Evolutionary conservation across 2,797 vertebrate species (phyloP), one percentile per base, ranked within the genome.

Genomic region (Myioborus melanocephalus): DNA sequence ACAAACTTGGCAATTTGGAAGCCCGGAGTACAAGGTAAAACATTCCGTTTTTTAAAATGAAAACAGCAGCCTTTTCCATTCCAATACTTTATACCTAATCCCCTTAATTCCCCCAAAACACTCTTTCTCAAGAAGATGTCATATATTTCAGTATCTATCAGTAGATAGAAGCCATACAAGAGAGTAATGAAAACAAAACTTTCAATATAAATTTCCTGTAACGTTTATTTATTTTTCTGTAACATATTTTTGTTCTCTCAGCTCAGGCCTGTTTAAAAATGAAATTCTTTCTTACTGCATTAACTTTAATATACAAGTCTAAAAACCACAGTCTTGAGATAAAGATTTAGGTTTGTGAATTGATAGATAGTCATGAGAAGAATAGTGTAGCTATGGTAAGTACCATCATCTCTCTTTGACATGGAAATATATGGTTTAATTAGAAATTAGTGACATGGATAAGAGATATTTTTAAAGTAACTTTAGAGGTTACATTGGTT

Each of bases 11-110:
- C 95, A 97, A 47, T 96, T 97, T 94, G 93, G 71, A 98, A 90
- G 77, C 86, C 89, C 39, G 63, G 81, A 97, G 92, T 97, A 96
- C 87, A 97, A 97, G 94, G 95, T 94, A 95, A 97, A 98, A 90
- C 88, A 90, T 89, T 71, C 65, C 7, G 19, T 3, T 89, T 90
- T 97, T 96, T 97, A 82, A 71, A 79, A 64, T 72, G 89, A 89
- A 96, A 97, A 96, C 77, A 94, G 23, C 57, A 95, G 44, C 52
- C 75, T 93, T 97, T 96, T 84, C 70, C 71, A 53, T 87, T 95
- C 68, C 65, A 79, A 55, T 87, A 82, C 60, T 66, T 78, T 35
- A 46, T 75, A 64, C 32, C 23, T 44, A n/a, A 24, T 17, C 35
- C 37, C n/a, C 12, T 22, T 41, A 43, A 44, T 17, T 52, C 24